Percentiles rank a stretch among this genome's conserved stretches.
Conservation (phyloP, 2,888 invertebrate genomes). For the Calliphora vomitoria region DNA sequence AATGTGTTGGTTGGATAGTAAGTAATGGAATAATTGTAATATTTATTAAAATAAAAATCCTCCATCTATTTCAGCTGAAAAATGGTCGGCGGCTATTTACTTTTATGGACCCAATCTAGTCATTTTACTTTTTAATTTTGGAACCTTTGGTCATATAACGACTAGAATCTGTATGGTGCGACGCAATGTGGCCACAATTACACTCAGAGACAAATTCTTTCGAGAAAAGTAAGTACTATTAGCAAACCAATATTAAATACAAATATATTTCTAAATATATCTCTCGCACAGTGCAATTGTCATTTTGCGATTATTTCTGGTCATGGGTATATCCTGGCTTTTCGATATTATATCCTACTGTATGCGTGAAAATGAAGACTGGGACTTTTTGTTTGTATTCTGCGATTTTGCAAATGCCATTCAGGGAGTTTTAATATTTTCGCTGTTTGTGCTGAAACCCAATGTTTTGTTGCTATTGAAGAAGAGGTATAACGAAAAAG, state of each 20-base stretch:
- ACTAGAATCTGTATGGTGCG: conserved; percentile 78
- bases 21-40: conserved; percentile 41
- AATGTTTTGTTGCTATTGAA: conserved; percentile 75
- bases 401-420: conserved; percentile 72
- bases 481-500: conserved; percentile 73
- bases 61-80: conserved; percentile 10
- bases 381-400: conserved; percentile 58
- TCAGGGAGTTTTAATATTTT: conserved; percentile 79
- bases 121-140: conserved; percentile 80
- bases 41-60: not conserved
- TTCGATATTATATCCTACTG: conserved; percentile 90
- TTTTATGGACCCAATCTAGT: conserved; percentile 80
- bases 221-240: conserved; percentile 54
- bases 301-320: conserved; percentile 91
- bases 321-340: conserved; percentile 94
- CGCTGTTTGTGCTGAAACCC: conserved; percentile 78
- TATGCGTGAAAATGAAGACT: conserved; percentile 31
- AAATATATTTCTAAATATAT: too few relatives aligned
- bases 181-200: conserved; percentile 76
- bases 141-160: conserved; percentile 81
- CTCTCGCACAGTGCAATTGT: conserved; percentile 87
- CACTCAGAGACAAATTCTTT: conserved; percentile 74
- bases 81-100: conserved; percentile 80
- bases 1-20: conserved; percentile 87
- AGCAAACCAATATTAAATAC: not conserved